phyloP scores from a whole-genome alignment of 2,797 vertebrate species.

The Serranus cabrilla region DNA sequence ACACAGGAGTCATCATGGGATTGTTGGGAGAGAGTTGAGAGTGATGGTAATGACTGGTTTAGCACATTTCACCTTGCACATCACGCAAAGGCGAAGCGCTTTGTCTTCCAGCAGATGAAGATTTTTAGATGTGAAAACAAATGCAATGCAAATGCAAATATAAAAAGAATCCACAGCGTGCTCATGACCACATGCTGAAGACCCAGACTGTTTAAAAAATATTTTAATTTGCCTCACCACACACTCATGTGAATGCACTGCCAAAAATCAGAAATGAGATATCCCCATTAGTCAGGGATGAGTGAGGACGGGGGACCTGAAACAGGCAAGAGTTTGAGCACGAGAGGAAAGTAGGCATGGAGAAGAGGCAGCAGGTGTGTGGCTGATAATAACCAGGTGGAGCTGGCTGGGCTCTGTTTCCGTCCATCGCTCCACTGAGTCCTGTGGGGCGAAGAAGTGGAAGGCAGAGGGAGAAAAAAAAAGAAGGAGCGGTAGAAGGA shows the following conservation, averaged over 20 bases:
- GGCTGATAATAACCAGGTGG: constrained; percentile 78
- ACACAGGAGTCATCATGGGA: constrained; percentile 58
- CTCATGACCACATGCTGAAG: neutral
- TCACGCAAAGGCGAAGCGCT: constrained; percentile 25
- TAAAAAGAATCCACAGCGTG: neutral
- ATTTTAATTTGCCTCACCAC: constrained; percentile 3
- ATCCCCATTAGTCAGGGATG: constrained; percentile 61
- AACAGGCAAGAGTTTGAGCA: constrained; percentile 37
- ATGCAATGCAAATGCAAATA: neutral
- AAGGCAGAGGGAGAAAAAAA: constrained; percentile 32
- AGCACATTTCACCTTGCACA: constrained; percentile 40
- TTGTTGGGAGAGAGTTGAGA: constrained; percentile 45
- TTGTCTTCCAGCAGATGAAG: constrained; percentile 20
- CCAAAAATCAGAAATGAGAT: constrained; percentile 33
- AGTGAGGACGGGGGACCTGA: constrained; percentile 51
- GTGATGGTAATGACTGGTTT: constrained; percentile 45
- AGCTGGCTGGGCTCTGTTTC: constrained; percentile 69
- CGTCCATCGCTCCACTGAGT: constrained; percentile 63
- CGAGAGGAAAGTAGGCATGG: constrained; percentile 29
- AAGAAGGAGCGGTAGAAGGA: constrained; percentile 33
- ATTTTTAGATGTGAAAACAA: constrained; percentile 15
- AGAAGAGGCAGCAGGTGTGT: constrained; percentile 78
- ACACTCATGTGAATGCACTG: neutral
- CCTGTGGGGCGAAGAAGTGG: constrained; percentile 45
- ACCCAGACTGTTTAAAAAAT: constrained; percentile 3